A percentile compares a stretch with the other conserved stretches of the same genome.
These are phyloP conservation scores for Tinamus guttatus DNA, from an alignment of 2,113 vertebrate genomes.

Conservation along the genomic window DNA sequence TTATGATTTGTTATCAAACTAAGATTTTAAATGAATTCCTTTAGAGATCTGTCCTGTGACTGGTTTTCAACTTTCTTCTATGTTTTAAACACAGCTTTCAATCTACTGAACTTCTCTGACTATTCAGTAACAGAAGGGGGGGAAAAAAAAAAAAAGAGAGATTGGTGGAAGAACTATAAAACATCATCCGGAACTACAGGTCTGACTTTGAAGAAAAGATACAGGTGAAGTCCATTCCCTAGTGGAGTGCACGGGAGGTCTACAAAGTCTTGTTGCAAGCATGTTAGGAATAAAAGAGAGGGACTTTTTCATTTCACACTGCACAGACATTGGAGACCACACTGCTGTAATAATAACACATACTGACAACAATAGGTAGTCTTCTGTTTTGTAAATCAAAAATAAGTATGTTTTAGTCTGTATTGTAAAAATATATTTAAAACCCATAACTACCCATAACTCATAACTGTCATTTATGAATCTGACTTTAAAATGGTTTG, in stretches of 20 bases:
- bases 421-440: background rate
- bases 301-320: background rate
- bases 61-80: background rate
- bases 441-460: too few relatives aligned
- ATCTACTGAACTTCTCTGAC: background rate
- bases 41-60: background rate
- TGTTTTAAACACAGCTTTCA: background rate
- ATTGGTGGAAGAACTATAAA: background rate
- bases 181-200: background rate
- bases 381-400: background rate
- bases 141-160: background rate
- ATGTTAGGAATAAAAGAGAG: background rate
- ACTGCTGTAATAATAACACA: background rate
- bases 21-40: background rate
- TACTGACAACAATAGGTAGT: background rate
- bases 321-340: too few relatives aligned
- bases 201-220: background rate
- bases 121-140: background rate
- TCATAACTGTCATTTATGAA: background rate
- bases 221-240: fast-evolving
- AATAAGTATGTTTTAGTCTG: background rate
- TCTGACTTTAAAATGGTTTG: background rate
- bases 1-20: background rate
- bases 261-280: background rate
- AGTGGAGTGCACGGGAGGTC: background rate